These are phyloP conservation scores for Chaenocephalus aceratus DNA, from an alignment of 2,113 vertebrate genomes.

Conservation along the genomic window DNA sequence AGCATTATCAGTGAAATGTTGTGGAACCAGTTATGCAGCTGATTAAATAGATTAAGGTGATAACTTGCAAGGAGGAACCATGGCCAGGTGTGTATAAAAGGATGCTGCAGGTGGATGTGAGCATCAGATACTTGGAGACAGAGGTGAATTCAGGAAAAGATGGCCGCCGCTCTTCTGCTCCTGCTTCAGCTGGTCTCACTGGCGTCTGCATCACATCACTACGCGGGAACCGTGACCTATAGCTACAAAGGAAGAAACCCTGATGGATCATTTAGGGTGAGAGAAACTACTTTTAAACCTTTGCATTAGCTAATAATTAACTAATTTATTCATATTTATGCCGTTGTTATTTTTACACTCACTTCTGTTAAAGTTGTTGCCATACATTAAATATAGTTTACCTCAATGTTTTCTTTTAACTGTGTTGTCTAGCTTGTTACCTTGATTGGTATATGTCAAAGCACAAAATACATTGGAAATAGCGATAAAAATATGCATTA, in stretches of 20 bases:
- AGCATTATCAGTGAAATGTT: background rate
- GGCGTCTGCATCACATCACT: conserved; percentile 52
- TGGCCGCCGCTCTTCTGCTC: conserved; percentile 37
- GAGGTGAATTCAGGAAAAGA: conserved; percentile 23
- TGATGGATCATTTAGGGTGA: conserved; percentile 54
- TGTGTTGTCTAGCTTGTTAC: too few species aligned
- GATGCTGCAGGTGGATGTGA: conserved; percentile 36
- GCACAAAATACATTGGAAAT: background rate
- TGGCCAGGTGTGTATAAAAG: conserved; percentile 30
- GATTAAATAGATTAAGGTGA: background rate
- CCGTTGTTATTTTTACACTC: background rate
- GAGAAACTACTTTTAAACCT: background rate
- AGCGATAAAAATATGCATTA: too few species aligned
- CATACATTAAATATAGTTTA: too few species aligned
- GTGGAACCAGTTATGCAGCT: conserved; percentile 47
- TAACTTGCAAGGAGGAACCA: background rate
- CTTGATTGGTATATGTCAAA: conserved; percentile 11
- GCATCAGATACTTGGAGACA: background rate
- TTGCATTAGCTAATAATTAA: too few species aligned
- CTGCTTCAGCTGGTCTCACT: conserved; percentile 54
- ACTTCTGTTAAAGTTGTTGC: background rate
- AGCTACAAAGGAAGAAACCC: conserved; percentile 45
- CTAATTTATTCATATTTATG: too few species aligned
- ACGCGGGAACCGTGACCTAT: conserved; percentile 12
- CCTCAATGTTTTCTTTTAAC: too few species aligned